Conservation (phyloP, 2,797 vertebrate genomes). For the Champsocephalus gunnari region DNA sequence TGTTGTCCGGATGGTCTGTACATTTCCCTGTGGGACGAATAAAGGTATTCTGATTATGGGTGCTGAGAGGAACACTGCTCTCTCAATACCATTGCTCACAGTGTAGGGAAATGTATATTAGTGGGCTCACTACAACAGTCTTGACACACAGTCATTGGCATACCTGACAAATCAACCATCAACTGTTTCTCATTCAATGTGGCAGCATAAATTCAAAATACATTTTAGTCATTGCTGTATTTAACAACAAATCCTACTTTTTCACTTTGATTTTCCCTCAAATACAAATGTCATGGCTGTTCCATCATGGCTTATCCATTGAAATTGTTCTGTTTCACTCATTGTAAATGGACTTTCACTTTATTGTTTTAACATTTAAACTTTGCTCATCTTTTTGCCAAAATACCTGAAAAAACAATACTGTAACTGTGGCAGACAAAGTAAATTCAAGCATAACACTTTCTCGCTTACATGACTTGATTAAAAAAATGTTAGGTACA, state of each 20-base stretch:
- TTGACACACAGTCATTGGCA: conserved; percentile 6
- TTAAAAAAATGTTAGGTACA: conserved; percentile 63
- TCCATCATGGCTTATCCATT: background rate
- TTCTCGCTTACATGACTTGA: conserved; percentile 50
- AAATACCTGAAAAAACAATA: conserved; percentile 14
- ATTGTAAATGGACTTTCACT: conserved; percentile 12
- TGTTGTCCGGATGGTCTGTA: background rate
- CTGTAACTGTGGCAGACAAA: conserved; percentile 24
- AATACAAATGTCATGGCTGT: background rate
- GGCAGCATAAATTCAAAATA: too few relatives aligned
- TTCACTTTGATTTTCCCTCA: conserved; percentile 16
- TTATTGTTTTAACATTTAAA: conserved; percentile 22
- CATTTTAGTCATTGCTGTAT: background rate
- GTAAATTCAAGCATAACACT: conserved; percentile 32
- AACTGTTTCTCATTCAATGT: background rate
- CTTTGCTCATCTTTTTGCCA: conserved; percentile 13
- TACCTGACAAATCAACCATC: background rate
- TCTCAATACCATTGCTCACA: background rate
- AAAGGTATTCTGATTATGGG: background rate
- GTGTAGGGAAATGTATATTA: background rate
- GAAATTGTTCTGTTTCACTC: conserved; percentile 13
- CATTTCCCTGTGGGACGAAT: background rate
- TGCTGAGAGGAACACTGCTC: too few relatives aligned
- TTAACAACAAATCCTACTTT: background rate
- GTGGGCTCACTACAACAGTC: too few relatives aligned